These are phyloP conservation scores for Tiliqua scincoides DNA, from an alignment of 2,113 vertebrate genomes.

Conservation along the genomic window DNA sequence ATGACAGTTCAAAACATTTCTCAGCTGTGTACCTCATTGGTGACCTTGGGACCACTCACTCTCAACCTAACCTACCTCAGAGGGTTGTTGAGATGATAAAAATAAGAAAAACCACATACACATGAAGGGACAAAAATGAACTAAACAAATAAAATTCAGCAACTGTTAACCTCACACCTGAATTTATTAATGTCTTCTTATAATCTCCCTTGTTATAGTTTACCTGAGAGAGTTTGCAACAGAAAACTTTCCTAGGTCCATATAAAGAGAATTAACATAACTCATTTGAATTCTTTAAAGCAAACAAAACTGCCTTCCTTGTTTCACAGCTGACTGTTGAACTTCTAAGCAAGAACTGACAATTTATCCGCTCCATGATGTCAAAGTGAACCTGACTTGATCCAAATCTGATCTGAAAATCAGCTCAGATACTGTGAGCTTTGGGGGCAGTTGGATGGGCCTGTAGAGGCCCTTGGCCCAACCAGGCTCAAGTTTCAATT, in stretches of 20 bases:
- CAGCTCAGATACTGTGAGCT: too few species aligned
- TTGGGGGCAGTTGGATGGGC: too few species aligned
- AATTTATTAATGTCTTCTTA: background rate
- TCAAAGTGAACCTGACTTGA: too few species aligned
- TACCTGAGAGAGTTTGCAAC: background rate
- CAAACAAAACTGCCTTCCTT: background rate
- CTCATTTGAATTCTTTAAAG: background rate
- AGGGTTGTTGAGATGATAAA: background rate
- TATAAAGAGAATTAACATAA: background rate
- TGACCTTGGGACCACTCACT: background rate
- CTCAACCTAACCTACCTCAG: background rate
- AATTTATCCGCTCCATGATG: background rate
- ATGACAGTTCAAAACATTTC: background rate
- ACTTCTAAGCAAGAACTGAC: background rate
- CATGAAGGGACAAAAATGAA: background rate
- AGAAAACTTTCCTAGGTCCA: background rate
- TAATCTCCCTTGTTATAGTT: background rate
- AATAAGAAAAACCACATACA: background rate
- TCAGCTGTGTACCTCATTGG: background rate
- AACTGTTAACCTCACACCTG: background rate
- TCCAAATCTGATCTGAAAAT: too few species aligned
- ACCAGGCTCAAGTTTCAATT: too few species aligned
- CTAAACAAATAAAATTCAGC: background rate
- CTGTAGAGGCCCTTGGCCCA: too few species aligned
- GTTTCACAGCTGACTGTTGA: background rate